These are phyloP conservation scores for Gambusia holbrooki DNA, from an alignment of 2,113 vertebrate genomes.

Conservation along the genomic window DNA sequence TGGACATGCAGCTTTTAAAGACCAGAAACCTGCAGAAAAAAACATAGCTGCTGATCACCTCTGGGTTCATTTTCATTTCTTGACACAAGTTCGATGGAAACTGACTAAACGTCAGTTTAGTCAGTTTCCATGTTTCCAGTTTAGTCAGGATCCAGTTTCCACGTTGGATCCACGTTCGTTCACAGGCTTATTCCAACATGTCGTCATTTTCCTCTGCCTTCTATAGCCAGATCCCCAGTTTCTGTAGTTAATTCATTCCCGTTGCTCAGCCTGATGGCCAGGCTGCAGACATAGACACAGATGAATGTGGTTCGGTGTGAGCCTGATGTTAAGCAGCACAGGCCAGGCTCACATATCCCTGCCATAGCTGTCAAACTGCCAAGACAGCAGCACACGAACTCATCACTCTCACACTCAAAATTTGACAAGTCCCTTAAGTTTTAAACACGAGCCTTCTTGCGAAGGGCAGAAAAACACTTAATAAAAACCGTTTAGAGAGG, in stretches of 20 bases:
- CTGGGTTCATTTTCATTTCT: slow-evolving; percentile 22
- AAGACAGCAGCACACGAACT: slow-evolving; percentile 9
- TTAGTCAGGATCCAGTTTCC: too few species aligned
- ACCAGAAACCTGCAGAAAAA: slow-evolving; percentile 28
- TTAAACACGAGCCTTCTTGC: slow-evolving; percentile 4
- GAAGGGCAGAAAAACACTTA: background rate
- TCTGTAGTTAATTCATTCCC: slow-evolving; percentile 21
- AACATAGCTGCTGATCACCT: background rate
- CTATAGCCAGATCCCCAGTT: slow-evolving; percentile 7
- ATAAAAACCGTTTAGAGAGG: background rate
- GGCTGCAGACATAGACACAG: slow-evolving; percentile 26
- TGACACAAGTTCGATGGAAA: slow-evolving; percentile 8
- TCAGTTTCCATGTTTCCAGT: too few species aligned
- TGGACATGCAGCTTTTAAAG: slow-evolving; percentile 19
- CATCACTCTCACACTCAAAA: slow-evolving; percentile 13
- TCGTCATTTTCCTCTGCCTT: slow-evolving; percentile 33
- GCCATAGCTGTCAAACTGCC: slow-evolving; percentile 28
- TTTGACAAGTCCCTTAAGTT: background rate
- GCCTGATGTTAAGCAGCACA: slow-evolving; percentile 11
- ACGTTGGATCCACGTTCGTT: slow-evolving; percentile 17
- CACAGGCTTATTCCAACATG: background rate
- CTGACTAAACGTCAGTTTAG: slow-evolving; percentile 25
- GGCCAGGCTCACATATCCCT: slow-evolving; percentile 19
- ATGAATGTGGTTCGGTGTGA: slow-evolving; percentile 21
- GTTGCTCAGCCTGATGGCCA: slow-evolving; percentile 31